Percentiles rank a stretch among this genome's conserved stretches.
Conservation (phyloP, 2,888 invertebrate species). For the Furcula furcula region DNA sequence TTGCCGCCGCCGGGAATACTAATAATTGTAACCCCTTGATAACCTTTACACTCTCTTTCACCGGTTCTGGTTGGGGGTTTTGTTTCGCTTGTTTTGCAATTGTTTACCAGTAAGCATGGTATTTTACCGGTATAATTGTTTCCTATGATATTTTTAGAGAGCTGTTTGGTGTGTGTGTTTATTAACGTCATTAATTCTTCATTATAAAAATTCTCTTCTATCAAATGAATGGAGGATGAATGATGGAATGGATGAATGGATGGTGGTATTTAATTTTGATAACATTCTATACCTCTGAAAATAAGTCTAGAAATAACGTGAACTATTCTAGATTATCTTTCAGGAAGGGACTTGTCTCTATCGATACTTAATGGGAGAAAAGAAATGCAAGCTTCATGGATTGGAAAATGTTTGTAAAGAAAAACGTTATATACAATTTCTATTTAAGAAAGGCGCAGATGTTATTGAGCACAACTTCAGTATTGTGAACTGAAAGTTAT, state of each 20-base stretch:
- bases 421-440: too few relatives aligned
- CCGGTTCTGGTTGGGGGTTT: conserved; percentile 6
- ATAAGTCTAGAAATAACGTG: too few relatives aligned
- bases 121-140: background rate
- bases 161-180: conserved; percentile 10
- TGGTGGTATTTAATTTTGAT: too few relatives aligned
- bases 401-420: too few relatives aligned
- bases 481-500: conserved; percentile 33
- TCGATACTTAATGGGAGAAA: too few relatives aligned
- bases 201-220: too few relatives aligned
- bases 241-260: too few relatives aligned
- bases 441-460: conserved; percentile 34
- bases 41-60: conserved; percentile 30
- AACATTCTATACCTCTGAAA: too few relatives aligned
- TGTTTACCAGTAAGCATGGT: background rate
- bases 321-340: too few relatives aligned
- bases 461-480: conserved; percentile 38
- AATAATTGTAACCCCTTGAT: conserved; percentile 39
- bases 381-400: too few relatives aligned
- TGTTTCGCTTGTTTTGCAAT: conserved; percentile 2
- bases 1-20: conserved; percentile 16
- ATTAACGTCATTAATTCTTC: conserved; percentile 8
- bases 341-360: too few relatives aligned
- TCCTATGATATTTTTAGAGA: background rate
- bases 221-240: too few relatives aligned